Evolutionary conservation across 2,888 invertebrate species (phyloP).

Genomic region (Drosophila paranaensis): DNA sequence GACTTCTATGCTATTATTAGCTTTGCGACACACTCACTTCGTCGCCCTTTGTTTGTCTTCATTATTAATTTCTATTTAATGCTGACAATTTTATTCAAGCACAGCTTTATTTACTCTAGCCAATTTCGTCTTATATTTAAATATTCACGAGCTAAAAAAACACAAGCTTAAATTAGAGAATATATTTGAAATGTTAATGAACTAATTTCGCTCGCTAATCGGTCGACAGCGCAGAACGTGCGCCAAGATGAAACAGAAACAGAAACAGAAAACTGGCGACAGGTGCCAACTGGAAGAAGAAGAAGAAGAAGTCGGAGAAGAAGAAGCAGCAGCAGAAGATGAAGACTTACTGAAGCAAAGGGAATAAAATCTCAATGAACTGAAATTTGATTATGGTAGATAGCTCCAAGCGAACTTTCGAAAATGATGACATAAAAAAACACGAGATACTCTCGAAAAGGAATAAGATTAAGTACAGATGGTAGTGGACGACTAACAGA

Average conservation of each 20-base stretch:
- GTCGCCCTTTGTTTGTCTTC: no score
- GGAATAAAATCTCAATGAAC: conserved; percentile 33
- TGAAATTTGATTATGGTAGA: conserved; percentile 17
- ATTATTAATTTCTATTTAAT: conserved; percentile 6
- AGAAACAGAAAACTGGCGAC: conserved; percentile 1
- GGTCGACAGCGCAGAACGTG: conserved; percentile 22
- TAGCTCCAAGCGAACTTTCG: conserved; percentile 12
- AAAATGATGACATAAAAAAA: conserved; percentile 11
- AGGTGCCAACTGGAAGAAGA: background rate
- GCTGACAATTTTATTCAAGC: background rate
- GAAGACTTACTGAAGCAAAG: conserved; percentile 7
- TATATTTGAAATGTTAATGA: conserved; percentile 62
- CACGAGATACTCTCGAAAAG: background rate
- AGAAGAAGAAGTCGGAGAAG: background rate
- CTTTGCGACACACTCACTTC: background rate
- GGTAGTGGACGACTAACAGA: background rate
- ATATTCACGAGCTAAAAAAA: background rate
- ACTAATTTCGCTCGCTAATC: conserved; percentile 53
- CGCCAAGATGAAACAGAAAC: conserved; percentile 40
- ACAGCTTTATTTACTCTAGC: background rate
- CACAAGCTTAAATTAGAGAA: background rate
- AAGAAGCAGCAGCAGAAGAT: background rate
- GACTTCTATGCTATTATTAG: background rate
- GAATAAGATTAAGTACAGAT: background rate
- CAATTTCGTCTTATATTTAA: background rate